phyloP scores from a whole-genome alignment of 92 coral and sea anemone genomes.

The Desmophyllum pertusum region DNA sequence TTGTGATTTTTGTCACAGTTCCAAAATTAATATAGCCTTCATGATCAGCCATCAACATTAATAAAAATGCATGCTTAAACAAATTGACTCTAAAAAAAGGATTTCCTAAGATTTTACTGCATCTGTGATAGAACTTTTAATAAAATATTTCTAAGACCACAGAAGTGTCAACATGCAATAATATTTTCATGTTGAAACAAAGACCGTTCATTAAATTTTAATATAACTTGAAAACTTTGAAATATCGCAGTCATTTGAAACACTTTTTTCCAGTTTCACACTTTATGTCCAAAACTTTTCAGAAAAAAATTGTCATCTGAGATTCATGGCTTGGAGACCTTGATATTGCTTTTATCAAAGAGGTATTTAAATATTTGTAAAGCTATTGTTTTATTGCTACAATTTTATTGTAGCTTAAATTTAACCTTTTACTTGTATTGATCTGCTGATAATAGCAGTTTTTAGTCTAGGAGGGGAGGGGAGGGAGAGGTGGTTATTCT shows the following conservation, averaged over 20 bases:
- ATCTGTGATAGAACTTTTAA: not conserved
- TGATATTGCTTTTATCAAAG: not conserved
- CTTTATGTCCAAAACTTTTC: not conserved
- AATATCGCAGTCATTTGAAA: not conserved
- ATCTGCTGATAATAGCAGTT: not conserved
- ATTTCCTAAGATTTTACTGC: not conserved
- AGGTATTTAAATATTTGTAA: conserved; percentile 31
- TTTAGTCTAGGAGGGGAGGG: not conserved
- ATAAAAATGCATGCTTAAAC: not conserved
- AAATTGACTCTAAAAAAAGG: not conserved
- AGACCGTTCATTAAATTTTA: not conserved
- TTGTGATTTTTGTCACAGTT: not conserved
- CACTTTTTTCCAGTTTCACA: not conserved
- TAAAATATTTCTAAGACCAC: not conserved
- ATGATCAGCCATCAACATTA: not conserved
- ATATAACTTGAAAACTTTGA: not conserved
- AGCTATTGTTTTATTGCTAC: not conserved
- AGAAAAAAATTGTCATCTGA: not conserved
- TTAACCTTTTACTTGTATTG: not conserved
- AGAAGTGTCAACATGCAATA: not conserved
- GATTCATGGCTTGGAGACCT: not conserved
- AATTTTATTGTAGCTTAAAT: not conserved
- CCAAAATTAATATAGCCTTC: not conserved
- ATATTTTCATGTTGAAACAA: not conserved
- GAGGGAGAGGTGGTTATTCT: not conserved